These are phyloP conservation scores for Phyllopteryx taeniolatus DNA, from an alignment of 2,113 vertebrate species.

Conservation along the genomic window DNA sequence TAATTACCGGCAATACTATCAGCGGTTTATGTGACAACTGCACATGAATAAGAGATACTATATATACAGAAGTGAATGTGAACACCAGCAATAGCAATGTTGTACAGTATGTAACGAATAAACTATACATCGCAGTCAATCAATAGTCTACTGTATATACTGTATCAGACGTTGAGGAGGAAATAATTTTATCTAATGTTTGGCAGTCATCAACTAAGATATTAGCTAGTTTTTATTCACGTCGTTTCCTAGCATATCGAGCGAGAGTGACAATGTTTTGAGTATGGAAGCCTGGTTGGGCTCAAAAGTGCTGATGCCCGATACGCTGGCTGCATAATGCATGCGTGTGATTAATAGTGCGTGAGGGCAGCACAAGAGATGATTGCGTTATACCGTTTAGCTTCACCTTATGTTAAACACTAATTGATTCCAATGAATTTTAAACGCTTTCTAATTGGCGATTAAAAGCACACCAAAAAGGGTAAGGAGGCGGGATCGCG, in stretches of 20 bases:
- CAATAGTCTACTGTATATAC: no score
- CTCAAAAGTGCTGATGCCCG: conserved; percentile 56
- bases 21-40: no score
- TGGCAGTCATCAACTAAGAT: conserved; percentile 67
- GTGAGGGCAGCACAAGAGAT: conserved; percentile 38
- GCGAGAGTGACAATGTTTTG: conserved; percentile 58
- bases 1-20: no score
- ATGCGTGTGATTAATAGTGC: conserved; percentile 65
- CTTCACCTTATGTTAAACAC: conserved; percentile 66
- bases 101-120: no score
- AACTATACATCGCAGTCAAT: no score
- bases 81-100: no score
- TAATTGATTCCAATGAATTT: conserved; percentile 69
- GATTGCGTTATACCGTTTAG: conserved; percentile 42
- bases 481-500: neutral
- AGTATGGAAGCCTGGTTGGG: conserved; percentile 25
- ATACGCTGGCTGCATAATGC: conserved; percentile 54
- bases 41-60: no score
- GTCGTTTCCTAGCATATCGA: conserved; percentile 43
- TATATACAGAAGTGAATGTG: no score
- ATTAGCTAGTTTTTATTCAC: conserved; percentile 35
- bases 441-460: conserved; percentile 65
- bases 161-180: no score
- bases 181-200: neutral
- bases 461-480: conserved; percentile 48